Evolutionary conservation across 2,888 invertebrate genomes (phyloP), one percentile per base, ranked within the genome.

Genomic region (Desoria tigrina): DNA sequence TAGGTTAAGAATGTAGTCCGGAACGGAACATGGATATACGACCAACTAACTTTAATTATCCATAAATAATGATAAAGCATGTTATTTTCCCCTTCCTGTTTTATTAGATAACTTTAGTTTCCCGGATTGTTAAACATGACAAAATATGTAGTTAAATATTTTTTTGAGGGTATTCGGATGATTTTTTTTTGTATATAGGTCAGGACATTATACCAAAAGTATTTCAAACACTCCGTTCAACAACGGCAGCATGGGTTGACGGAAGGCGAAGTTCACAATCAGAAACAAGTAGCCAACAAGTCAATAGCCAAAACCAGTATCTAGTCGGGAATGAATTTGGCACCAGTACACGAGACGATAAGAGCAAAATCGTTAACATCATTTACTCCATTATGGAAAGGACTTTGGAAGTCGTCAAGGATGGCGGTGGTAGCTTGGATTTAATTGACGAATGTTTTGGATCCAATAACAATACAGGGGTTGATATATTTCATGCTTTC

Each of bases 131-230:
- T 23, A 23, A 51, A 51, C 24, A 21, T 4, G 32, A 11, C 11
- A 32, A 32, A 51, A 51, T 51, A 51, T 51, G 23, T 7, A 51
- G 11, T 9, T 26, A 24, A 26, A 26, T 24, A 24, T 7, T n/a
- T n/a, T n/a, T n/a, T n/a, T n/a, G n/a, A n/a, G n/a, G n/a, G n/a
- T n/a, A n/a, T n/a, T n/a, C n/a, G n/a, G n/a, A n/a, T n/a, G n/a
- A n/a, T n/a, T n/a, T n/a, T n/a, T n/a, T n/a, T n/a, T n/a, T n/a
- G n/a, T n/a, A n/a, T n/a, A n/a, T 24, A 54, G 54, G 54, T 32
- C 27, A 26, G 32, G 37, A 54, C 9, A 54, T 54, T 28, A 7
- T 54, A 16, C 54, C 54, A 32, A n/a, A 18, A 7, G n/a, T 54
- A 16, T 21, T 54, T 27, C 28, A 54, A 18, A 21, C 18, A 9